Evolutionary conservation across 2,888 invertebrate species (phyloP).

Genomic region (Sinodicranocentrus sp.): DNA sequence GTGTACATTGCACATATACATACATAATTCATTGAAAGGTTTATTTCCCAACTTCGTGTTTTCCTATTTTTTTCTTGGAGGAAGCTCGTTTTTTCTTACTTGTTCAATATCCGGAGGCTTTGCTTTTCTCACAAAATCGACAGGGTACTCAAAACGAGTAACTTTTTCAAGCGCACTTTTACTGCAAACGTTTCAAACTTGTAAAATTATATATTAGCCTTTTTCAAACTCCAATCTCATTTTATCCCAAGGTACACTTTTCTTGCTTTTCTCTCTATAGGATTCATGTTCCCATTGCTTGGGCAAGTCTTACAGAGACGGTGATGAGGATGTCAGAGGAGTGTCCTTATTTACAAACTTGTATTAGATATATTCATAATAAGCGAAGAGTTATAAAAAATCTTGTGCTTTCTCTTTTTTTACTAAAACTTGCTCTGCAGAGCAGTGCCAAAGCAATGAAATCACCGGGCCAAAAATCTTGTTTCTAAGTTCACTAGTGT

Average conservation of each 20-base stretch:
- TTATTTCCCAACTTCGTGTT: slow-evolving; percentile 20
- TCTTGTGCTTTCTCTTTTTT: not conserved
- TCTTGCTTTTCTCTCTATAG: too few species aligned
- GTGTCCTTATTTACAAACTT: too few species aligned
- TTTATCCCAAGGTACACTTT: too few species aligned
- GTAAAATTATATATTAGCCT: slow-evolving; percentile 38
- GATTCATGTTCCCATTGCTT: too few species aligned
- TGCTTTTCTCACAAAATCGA: slow-evolving; percentile 41
- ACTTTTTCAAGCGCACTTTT: slow-evolving; percentile 17
- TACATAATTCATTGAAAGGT: slow-evolving; percentile 13
- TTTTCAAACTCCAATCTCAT: too few species aligned
- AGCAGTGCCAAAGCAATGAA: slow-evolving; percentile 56
- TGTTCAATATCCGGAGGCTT: slow-evolving; percentile 61
- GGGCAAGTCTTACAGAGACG: too few species aligned
- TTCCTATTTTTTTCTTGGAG: slow-evolving; percentile 23
- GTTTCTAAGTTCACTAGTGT: slow-evolving; percentile 41
- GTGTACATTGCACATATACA: slow-evolving; percentile 22
- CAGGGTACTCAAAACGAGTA: slow-evolving; percentile 22
- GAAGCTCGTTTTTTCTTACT: slow-evolving; percentile 20
- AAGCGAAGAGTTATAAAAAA: slow-evolving; percentile 8
- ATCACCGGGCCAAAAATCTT: slow-evolving; percentile 58
- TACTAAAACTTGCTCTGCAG: not conserved
- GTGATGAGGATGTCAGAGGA: too few species aligned
- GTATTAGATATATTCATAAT: too few species aligned
- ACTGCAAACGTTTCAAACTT: slow-evolving; percentile 16